phyloP scores from a whole-genome alignment of 2,888 invertebrate species.

The Callyntrura sp. region DNA sequence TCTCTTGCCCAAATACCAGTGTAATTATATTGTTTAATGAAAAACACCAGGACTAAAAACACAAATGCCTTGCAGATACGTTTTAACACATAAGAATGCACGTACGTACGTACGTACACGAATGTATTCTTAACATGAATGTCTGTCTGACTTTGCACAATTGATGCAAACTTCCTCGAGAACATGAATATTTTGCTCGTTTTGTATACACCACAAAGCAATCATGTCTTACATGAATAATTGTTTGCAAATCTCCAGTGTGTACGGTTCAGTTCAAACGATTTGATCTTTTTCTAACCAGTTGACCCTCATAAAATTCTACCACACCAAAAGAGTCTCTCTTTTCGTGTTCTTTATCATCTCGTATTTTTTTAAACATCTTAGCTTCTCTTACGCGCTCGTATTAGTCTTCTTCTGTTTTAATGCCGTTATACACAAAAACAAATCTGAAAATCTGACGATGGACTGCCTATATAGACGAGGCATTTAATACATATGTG shows the following conservation, averaged over 20 bases:
- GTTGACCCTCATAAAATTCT: conserved; percentile 57
- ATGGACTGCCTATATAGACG: no score
- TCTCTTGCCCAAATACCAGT: conserved; percentile 14
- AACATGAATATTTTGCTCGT: background rate
- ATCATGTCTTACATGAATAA: background rate
- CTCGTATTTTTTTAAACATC: background rate
- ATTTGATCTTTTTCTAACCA: conserved; percentile 49
- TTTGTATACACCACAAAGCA: background rate
- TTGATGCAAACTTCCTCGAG: background rate
- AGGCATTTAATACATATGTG: background rate
- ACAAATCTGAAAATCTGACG: background rate
- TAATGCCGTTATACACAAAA: conserved; percentile 57
- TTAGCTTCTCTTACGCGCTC: background rate
- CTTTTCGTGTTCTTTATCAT: background rate
- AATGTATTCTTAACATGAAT: background rate
- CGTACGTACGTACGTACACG: background rate
- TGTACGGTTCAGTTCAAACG: conserved; percentile 19
- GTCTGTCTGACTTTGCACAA: background rate
- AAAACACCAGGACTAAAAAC: conserved; percentile 4
- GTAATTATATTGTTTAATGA: conserved; percentile 36
- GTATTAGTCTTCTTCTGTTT: background rate
- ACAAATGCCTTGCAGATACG: conserved; percentile 46
- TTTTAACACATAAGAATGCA: background rate
- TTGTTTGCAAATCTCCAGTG: conserved; percentile 13
- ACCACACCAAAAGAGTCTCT: background rate